A percentile compares a stretch with the other conserved stretches of the same genome.
Evolutionary conservation across 2,113 vertebrate species (phyloP).

Genomic region (Ophthalmolycus amberensis): DNA sequence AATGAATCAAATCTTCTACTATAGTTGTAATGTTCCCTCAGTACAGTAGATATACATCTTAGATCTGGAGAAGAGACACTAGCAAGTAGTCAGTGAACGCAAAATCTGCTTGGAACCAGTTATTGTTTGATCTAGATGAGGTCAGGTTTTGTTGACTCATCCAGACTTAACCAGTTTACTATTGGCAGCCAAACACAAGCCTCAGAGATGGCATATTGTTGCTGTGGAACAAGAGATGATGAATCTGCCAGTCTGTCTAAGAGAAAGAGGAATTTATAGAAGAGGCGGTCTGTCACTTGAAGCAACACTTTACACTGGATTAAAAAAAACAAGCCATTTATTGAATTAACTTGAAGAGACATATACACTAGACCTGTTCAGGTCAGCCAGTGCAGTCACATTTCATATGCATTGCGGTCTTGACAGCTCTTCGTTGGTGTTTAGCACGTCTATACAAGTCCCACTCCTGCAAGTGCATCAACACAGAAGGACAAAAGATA

Average conservation of each 20-base stretch:
- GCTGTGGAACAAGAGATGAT: background rate
- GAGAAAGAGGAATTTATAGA: slow-evolving; percentile 39
- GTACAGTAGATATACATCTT: background rate
- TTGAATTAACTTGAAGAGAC: slow-evolving; percentile 53
- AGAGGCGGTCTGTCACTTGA: slow-evolving; percentile 21
- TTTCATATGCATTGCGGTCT: slow-evolving; percentile 21
- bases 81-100: background rate
- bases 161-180: background rate
- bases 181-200: background rate
- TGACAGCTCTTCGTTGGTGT: slow-evolving; percentile 23
- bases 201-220: background rate
- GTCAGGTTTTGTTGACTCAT: background rate
- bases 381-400: slow-evolving; percentile 26
- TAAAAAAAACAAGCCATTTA: slow-evolving; percentile 64
- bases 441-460: slow-evolving; percentile 28
- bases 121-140: slow-evolving; percentile 2
- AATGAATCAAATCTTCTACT: background rate
- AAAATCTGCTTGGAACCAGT: background rate
- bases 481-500: background rate
- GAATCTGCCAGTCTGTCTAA: background rate
- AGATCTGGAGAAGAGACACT: background rate
- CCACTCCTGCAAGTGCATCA: background rate
- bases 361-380: slow-evolving; percentile 32
- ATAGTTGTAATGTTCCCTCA: background rate
- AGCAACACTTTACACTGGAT: slow-evolving; percentile 14